Conservation (phyloP, 2,797 vertebrate genomes). For the Peromyscus attwateri region DNA sequence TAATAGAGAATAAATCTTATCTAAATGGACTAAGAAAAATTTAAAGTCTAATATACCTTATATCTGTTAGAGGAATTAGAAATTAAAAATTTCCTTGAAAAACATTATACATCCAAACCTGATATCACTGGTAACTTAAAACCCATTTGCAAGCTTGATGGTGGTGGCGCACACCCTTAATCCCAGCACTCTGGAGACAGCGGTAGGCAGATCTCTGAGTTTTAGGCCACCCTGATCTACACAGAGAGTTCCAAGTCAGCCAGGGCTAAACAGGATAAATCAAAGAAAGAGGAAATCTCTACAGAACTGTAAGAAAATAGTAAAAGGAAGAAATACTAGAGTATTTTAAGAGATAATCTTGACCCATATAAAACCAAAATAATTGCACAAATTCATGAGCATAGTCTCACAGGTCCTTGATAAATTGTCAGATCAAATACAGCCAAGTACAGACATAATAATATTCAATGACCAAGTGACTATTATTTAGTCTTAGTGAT, state of each 20-base stretch:
- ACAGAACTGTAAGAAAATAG: too few relatives aligned
- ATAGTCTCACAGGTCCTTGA: background rate
- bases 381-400: background rate
- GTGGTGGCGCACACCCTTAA: too few relatives aligned
- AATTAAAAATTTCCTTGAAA: background rate
- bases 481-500: background rate
- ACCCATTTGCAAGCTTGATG: too few relatives aligned
- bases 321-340: too few relatives aligned
- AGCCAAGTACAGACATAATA: background rate
- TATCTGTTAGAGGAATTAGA: background rate
- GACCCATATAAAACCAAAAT: background rate
- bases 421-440: background rate
- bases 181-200: too few relatives aligned
- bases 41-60: background rate
- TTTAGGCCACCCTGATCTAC: too few relatives aligned
- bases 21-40: background rate
- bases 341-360: background rate
- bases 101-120: background rate
- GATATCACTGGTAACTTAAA: background rate
- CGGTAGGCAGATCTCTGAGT: too few relatives aligned
- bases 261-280: too few relatives aligned
- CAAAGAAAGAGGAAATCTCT: too few relatives aligned
- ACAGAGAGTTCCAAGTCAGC: too few relatives aligned
- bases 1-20: background rate
- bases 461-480: background rate